Evolutionary conservation across 2,113 vertebrate species (phyloP).

Genomic region (Aramus guarauna): DNA sequence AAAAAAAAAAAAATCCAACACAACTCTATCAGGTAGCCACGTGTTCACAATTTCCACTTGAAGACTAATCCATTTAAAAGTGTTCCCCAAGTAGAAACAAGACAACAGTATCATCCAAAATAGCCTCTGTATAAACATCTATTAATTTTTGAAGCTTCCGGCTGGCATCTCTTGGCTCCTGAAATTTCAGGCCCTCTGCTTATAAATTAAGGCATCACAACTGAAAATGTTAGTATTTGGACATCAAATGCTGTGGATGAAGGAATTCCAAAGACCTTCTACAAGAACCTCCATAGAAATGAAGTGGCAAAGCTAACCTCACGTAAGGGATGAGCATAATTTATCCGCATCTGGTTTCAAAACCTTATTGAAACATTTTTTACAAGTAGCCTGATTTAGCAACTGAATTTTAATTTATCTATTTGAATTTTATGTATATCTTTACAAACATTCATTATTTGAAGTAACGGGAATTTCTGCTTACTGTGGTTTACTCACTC

Average conservation of each 20-base stretch:
- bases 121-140: constrained; percentile 62
- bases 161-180: constrained; percentile 63
- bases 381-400: neutral
- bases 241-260: constrained; percentile 87
- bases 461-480: constrained; percentile 38
- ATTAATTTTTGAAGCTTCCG: constrained; percentile 23
- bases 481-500: constrained; percentile 2
- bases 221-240: constrained; percentile 79
- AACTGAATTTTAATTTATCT: neutral
- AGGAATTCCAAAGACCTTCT: constrained; percentile 84
- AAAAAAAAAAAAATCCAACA: neutral
- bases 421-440: neutral
- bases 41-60: constrained; percentile 61
- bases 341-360: neutral
- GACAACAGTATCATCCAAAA: constrained; percentile 52
- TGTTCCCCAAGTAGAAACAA: constrained; percentile 61
- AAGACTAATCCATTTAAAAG: constrained; percentile 56
- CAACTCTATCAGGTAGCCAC: constrained; percentile 67
- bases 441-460: constrained; percentile 45
- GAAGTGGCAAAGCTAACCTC: constrained; percentile 36
- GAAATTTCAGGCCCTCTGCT: constrained; percentile 75
- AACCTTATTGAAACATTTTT: neutral
- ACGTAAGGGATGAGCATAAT: neutral
- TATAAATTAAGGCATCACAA: constrained; percentile 93
- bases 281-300: constrained; percentile 47